Percentiles rank a stretch among this genome's conserved stretches.
phyloP scores from a whole-genome alignment of 2,888 invertebrate genomes.

The Drosophila parthenogenetica region DNA sequence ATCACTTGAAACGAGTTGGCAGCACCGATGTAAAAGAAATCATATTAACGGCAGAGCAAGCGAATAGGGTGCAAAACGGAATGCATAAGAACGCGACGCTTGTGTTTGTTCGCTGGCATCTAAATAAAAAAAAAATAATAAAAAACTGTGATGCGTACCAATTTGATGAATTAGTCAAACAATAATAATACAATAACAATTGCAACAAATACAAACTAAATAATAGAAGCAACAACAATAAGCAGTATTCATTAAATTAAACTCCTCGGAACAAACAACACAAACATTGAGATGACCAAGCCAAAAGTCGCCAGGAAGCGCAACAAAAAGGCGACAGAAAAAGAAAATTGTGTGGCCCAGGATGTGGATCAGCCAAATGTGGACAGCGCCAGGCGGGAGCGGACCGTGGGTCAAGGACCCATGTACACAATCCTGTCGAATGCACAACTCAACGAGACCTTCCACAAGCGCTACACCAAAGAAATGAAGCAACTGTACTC shows the following conservation, averaged over 20 bases:
- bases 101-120: slow-evolving; percentile 50
- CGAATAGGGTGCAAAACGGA: slow-evolving; percentile 63
- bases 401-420: slow-evolving; percentile 63
- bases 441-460: slow-evolving; percentile 88
- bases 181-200: neutral
- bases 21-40: slow-evolving; percentile 26
- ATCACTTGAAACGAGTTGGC: no score
- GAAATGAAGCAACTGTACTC: slow-evolving; percentile 88
- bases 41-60: slow-evolving; percentile 55
- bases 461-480: slow-evolving; percentile 88
- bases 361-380: slow-evolving; percentile 4
- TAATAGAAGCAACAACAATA: neutral
- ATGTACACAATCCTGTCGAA: slow-evolving; percentile 87
- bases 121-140: slow-evolving; percentile 19
- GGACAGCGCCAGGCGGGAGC: neutral
- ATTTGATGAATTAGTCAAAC: slow-evolving; percentile 18
- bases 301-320: slow-evolving; percentile 62
- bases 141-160: slow-evolving; percentile 17
- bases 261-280: slow-evolving; percentile 8
- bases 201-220: neutral
- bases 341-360: slow-evolving; percentile 73
- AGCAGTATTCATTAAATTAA: slow-evolving; percentile 13
- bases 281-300: slow-evolving; percentile 42
- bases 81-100: slow-evolving; percentile 66
- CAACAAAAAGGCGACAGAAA: slow-evolving; percentile 63